These are phyloP conservation scores for Emmelina monodactyla DNA, from an alignment of 2,888 invertebrate genomes.

Conservation along the genomic window DNA sequence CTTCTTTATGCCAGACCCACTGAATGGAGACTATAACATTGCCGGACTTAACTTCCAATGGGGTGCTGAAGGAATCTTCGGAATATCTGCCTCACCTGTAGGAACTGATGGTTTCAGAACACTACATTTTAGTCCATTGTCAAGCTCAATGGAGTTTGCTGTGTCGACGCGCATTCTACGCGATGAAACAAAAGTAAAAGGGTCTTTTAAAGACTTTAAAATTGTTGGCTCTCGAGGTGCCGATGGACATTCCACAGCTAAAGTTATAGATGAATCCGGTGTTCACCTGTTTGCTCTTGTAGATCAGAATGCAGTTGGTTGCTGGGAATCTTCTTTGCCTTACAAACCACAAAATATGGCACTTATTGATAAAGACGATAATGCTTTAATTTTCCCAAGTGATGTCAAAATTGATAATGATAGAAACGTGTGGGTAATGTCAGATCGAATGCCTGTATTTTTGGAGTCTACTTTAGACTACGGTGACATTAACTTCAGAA, in stretches of 20 bases:
- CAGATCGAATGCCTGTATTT: constrained; percentile 84
- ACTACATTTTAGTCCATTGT: constrained; percentile 80
- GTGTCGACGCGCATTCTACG: constrained; percentile 78
- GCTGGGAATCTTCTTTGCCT: constrained; percentile 77
- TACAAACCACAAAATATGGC: constrained; percentile 72
- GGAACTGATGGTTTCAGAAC: constrained; percentile 73
- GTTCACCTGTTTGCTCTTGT: constrained; percentile 80
- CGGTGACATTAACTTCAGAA: constrained; percentile 79
- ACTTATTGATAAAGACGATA: constrained; percentile 77
- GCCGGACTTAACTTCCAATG: constrained; percentile 86
- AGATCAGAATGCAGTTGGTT: constrained; percentile 83
- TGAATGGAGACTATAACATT: constrained; percentile 79
- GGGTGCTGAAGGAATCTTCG: constrained; percentile 84
- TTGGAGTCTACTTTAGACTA: constrained; percentile 74
- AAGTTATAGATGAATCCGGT: constrained; percentile 78
- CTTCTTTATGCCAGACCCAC: constrained; percentile 83
- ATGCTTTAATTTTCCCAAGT: constrained; percentile 78
- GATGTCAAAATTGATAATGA: constrained; percentile 80
- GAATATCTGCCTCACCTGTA: constrained; percentile 74
- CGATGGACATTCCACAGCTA: constrained; percentile 74
- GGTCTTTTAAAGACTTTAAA: constrained; percentile 76
- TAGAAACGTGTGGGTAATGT: constrained; percentile 80
- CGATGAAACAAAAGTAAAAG: constrained; percentile 70
- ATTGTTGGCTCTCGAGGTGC: constrained; percentile 71
- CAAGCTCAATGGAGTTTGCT: constrained; percentile 80